Conservation (phyloP, 1,140 invertebrate genomes). For the Drosophila repletoides region DNA sequence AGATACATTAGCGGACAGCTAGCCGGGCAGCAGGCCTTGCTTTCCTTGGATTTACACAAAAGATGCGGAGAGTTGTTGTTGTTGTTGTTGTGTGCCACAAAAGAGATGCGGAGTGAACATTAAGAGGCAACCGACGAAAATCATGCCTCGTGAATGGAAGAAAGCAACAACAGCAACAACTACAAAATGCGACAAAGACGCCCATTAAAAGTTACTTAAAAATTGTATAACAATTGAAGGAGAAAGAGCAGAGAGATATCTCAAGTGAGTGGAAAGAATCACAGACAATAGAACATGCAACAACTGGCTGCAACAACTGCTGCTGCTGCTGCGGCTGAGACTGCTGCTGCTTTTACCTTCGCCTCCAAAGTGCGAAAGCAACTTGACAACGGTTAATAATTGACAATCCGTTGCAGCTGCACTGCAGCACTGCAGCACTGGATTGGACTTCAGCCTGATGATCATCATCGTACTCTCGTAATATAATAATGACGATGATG, state of each 20-base stretch:
- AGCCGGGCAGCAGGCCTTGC: no score
- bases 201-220: slow-evolving; percentile 66
- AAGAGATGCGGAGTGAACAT: slow-evolving; percentile 22
- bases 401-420: slow-evolving; percentile 63
- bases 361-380: slow-evolving; percentile 68
- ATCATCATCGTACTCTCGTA: no score
- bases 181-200: slow-evolving; percentile 48
- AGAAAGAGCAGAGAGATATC: slow-evolving; percentile 1
- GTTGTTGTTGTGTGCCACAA: no score
- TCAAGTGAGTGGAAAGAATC: slow-evolving; percentile 77
- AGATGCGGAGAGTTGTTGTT: no score
- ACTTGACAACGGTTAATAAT: slow-evolving; percentile 66
- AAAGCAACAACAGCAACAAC: slow-evolving; percentile 17
- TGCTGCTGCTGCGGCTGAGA: slow-evolving; percentile 3
- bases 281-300: slow-evolving; percentile 68
- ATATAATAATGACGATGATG: no score
- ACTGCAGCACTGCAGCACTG: no score
- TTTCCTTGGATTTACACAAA: no score
- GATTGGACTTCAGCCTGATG: slow-evolving; percentile 16
- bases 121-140: slow-evolving; percentile 18
- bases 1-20: no score
- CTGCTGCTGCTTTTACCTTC: slow-evolving; percentile 21
- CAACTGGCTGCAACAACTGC: slow-evolving; percentile 19
- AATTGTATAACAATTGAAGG: slow-evolving; percentile 50
- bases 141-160: slow-evolving; percentile 1